Evolutionary conservation across 2,113 vertebrate species (phyloP), one percentile per base, ranked within the genome.

Genomic region (Hucho hucho): DNA sequence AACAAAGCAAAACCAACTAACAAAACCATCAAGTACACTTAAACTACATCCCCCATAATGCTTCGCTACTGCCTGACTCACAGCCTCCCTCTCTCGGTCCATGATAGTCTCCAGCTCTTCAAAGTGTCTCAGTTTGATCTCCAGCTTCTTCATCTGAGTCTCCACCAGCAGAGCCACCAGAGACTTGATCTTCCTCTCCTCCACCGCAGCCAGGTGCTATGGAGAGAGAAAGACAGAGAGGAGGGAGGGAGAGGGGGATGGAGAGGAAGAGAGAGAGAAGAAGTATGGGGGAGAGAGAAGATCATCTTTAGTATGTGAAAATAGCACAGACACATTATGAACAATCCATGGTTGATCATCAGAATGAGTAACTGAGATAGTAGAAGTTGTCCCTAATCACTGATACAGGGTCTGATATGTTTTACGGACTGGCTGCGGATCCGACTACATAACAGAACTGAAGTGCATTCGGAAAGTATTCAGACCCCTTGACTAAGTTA

Each of bases 81-180:
- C 97, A 24, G 97, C 97, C 84, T 98, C 97, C 7, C 97, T 92
- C 89, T 99, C 97, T 86, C 97, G 89, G 90, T 99, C 97, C 97
- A 99, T 98, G 90, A 99, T 99, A 78, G 96, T 99, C 89, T 98
- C 97, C 86, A 99, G 90, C 88, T 99, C 97, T 82, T 99, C 97
- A 86, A 99, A 99, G 88, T 99, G 97, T 75, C 97, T 91, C 79
- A 98, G 93, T 83, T 99, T 99, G 79, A 99, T 99, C 90, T 99
- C 97, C 82, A 99, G 90, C 87, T 99, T 98, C 89, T 99, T 99
- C 97, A 99, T 99, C 87, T 99, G 97, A 0, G 97, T 98, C 88
- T 99, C 97, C 83, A 99, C 97, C 87, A 99, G 91, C 86, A 99
- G 91, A 20, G 97, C 97, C 87, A 99, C 97, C 74, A 98, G 85